Evolutionary conservation across 2,797 vertebrate species (phyloP).

Genomic region (Gymnodraco acuticeps): DNA sequence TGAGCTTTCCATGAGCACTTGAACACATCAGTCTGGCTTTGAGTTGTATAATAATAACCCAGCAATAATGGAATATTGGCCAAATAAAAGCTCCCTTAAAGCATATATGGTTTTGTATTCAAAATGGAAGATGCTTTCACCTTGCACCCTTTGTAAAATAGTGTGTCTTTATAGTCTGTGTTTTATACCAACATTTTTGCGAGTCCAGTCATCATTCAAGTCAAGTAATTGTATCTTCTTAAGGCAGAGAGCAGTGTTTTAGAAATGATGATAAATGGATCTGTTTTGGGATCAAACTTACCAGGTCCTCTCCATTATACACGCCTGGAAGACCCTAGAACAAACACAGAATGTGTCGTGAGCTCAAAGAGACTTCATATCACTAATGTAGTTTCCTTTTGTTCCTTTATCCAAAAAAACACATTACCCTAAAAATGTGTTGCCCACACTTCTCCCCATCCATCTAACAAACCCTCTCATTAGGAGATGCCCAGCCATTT

Average conservation of each 20-base stretch:
- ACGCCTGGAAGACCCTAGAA: constrained; percentile 81
- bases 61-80: neutral
- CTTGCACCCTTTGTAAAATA: neutral
- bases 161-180: neutral
- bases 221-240: neutral
- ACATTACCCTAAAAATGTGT: too few relatives aligned
- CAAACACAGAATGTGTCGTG: neutral
- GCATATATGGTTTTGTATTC: neutral
- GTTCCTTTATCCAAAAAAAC: too few relatives aligned
- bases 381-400: too few relatives aligned
- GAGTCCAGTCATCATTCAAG: neutral
- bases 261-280: neutral
- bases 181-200: neutral
- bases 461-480: neutral
- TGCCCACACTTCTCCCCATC: neutral
- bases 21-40: neutral
- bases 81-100: neutral
- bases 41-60: neutral
- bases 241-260: neutral
- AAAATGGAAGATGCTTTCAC: too few relatives aligned
- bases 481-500: neutral
- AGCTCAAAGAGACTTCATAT: neutral
- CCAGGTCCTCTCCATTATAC: constrained; percentile 84
- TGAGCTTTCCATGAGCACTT: neutral
- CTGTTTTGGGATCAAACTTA: constrained; percentile 61